Evolutionary conservation across 2,113 vertebrate species (phyloP).

Genomic region (Prunella himalayana): DNA sequence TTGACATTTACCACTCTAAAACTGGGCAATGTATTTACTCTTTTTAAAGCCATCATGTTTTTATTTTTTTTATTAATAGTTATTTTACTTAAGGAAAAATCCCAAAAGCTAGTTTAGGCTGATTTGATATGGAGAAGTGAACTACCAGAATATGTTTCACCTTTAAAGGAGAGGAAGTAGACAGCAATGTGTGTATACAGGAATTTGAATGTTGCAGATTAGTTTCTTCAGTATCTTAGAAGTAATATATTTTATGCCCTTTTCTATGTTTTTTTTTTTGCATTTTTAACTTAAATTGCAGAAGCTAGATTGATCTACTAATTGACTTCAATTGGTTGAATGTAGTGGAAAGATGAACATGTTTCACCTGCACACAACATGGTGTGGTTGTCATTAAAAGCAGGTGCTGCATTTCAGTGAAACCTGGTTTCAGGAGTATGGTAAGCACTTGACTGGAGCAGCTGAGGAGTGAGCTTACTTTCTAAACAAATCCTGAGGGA

Average conservation of each 20-base stretch:
- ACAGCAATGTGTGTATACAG: not conserved
- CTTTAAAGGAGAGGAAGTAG: not conserved
- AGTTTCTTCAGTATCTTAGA: not conserved
- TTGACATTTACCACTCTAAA: not conserved
- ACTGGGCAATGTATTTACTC: not conserved
- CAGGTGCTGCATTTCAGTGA: not conserved
- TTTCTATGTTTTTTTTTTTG: not conserved
- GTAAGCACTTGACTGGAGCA: not conserved
- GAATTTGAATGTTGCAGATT: not conserved
- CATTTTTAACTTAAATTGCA: not conserved
- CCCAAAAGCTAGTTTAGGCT: not conserved
- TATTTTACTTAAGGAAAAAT: not conserved
- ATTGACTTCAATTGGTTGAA: not conserved
- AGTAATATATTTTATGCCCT: not conserved
- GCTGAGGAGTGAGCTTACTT: not conserved
- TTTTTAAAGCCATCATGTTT: not conserved
- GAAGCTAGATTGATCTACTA: not conserved
- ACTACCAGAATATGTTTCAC: not conserved
- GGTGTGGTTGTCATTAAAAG: not conserved
- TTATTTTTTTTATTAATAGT: not conserved
- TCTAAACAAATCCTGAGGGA: not conserved
- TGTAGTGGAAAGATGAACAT: not conserved
- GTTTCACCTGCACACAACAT: not conserved
- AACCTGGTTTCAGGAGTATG: not conserved
- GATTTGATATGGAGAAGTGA: accelerated